Conservation (phyloP, 2,797 vertebrate genomes). For the Characodon lateralis region DNA sequence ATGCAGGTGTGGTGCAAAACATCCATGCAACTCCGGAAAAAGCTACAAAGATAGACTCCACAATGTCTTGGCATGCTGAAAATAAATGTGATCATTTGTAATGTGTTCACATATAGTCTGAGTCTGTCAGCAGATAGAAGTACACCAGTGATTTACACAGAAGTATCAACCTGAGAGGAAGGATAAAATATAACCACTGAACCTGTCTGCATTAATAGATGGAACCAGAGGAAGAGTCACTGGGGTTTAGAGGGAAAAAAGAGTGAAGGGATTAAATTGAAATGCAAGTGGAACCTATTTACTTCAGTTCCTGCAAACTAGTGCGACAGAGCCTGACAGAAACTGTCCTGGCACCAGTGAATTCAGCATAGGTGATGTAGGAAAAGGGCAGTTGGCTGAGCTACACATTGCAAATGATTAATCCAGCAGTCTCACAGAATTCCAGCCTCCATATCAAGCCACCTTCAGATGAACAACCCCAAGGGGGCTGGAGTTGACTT, state of each 20-base stretch:
- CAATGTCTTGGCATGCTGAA: neutral
- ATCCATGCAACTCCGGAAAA: slow-evolving; percentile 16
- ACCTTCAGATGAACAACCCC: slow-evolving; percentile 41
- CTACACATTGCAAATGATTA: slow-evolving; percentile 60
- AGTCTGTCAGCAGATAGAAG: slow-evolving; percentile 38
- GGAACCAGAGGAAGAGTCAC: slow-evolving; percentile 36
- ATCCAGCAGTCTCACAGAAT: slow-evolving; percentile 52
- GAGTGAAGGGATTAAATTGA: slow-evolving; percentile 56
- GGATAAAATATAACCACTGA: slow-evolving; percentile 36
- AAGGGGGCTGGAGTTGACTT: slow-evolving; percentile 38
- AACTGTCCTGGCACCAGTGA: slow-evolving; percentile 41
- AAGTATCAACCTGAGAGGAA: slow-evolving; percentile 27
- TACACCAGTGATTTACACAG: slow-evolving; percentile 41
- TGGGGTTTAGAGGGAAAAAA: slow-evolving; percentile 33
- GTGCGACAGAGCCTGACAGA: slow-evolving; percentile 53
- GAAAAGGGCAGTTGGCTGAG: slow-evolving; percentile 54
- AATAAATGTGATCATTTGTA: slow-evolving; percentile 38
- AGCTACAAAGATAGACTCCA: slow-evolving; percentile 15
- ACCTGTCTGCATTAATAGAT: slow-evolving; percentile 50
- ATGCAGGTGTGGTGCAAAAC: slow-evolving; percentile 19
- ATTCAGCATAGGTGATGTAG: slow-evolving; percentile 56
- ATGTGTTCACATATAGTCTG: slow-evolving; percentile 29
- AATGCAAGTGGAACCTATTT: slow-evolving; percentile 62
- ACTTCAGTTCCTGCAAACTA: slow-evolving; percentile 46
- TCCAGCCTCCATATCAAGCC: slow-evolving; percentile 37